A percentile compares a stretch with the other conserved stretches of the same genome.
phyloP scores from a whole-genome alignment of 2,113 vertebrate genomes.

The Ciconia boyciana region DNA sequence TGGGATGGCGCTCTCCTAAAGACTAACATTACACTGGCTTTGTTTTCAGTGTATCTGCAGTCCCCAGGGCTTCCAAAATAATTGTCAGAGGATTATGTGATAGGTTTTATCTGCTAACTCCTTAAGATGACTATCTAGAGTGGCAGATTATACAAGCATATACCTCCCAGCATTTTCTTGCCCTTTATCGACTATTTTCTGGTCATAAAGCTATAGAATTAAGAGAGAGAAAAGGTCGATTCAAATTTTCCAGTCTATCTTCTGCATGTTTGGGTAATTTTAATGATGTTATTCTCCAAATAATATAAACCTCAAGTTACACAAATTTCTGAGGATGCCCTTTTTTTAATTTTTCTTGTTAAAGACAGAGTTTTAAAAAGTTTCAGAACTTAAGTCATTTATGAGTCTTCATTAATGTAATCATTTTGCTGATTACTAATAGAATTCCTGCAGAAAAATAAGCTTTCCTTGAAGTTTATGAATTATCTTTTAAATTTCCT shows the following conservation, averaged over 20 bases:
- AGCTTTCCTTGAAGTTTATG: background rate
- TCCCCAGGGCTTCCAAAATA: background rate
- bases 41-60: background rate
- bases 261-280: background rate
- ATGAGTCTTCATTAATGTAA: background rate
- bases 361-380: background rate
- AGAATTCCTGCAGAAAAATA: background rate
- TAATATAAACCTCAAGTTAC: background rate
- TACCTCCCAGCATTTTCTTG: background rate
- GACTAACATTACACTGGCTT: background rate
- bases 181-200: background rate
- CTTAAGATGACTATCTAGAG: background rate
- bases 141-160: background rate
- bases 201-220: background rate
- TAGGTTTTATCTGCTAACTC: background rate
- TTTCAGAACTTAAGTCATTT: background rate
- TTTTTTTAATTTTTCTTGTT: background rate
- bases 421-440: background rate
- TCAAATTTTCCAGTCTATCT: background rate
- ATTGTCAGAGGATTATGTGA: background rate
- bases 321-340: background rate
- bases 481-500: background rate
- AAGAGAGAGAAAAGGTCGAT: background rate
- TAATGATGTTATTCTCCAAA: background rate
- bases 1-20: background rate